Base-by-base conservation (phyloP, 2,113 vertebrate genomes). In the Athene noctua region DNA sequence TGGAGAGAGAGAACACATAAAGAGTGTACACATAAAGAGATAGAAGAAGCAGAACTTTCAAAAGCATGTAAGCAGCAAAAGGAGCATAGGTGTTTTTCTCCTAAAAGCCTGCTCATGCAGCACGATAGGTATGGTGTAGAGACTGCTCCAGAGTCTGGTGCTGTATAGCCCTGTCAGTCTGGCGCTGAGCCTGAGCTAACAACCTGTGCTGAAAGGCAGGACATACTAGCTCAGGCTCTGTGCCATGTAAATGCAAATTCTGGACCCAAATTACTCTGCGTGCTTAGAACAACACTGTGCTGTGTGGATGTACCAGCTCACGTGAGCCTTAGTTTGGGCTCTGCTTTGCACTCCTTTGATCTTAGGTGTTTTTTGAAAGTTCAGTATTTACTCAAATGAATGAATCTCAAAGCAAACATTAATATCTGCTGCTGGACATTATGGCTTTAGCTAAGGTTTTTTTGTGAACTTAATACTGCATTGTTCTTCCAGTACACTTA, bases 371-470 rank as follows among this genome's bases (percentile, higher is more conserved):
- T 80, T 92, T 73, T 93, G 66, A 38, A 73, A 86, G 40, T 58
- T 89, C 38, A 38, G 6, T 93, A 29, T 85, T 95, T 90, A n/a
- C 40, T 88, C 62, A 72, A 13, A 23, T 47, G 62, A 80, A 54
- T 77, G n/a, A 77, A 70, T 93, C 92, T 74, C 79, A 80, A 88
- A 80, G 4, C 66, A 94, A 95, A 86, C n/a, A 51, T 70, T 88
- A 77, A 38, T 95, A 92, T 86, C 63, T 91, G 46, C 92, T 90
- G 74, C 85, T 96, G 63, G 27, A 90, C 92, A 42, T 62, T 47
- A 51, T 34, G 17, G 16, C 36, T 92, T 93, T 90, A 58, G 74
- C 46, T 54, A 58, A 36, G 66, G 5, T 7, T 40, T 77, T 71
- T 44, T 57, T 6, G 15, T 88, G 23, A 77, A 36, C 58, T 93